Conservation (phyloP, 2,797 vertebrate species). For the Psittacula derbiana region DNA sequence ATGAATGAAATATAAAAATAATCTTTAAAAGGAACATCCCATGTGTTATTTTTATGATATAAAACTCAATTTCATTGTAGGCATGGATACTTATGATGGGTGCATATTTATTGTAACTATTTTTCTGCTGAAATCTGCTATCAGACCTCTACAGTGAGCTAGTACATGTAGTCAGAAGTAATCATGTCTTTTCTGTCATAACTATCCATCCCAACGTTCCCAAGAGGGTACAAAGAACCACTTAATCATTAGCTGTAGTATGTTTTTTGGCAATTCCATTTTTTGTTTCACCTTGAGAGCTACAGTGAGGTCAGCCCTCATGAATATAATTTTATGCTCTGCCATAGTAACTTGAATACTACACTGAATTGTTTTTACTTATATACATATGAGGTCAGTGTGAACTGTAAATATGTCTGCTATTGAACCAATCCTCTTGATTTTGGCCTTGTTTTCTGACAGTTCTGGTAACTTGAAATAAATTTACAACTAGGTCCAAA, state of each 20-base stretch:
- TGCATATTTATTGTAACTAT: neutral
- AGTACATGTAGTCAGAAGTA: slow-evolving; percentile 30
- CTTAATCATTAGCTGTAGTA: slow-evolving; percentile 51
- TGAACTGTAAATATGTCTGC: slow-evolving; percentile 61
- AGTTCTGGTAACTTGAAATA: slow-evolving; percentile 16
- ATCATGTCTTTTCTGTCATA: slow-evolving; percentile 29
- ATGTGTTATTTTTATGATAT: slow-evolving; percentile 9
- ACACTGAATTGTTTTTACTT: slow-evolving; percentile 59
- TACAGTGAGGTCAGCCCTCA: slow-evolving; percentile 50
- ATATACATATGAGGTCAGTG: slow-evolving; percentile 48
- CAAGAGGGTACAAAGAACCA: slow-evolving; percentile 36
- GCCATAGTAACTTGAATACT: slow-evolving; percentile 45
- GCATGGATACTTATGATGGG: neutral
- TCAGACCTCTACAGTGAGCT: neutral
- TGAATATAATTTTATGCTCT: slow-evolving; percentile 53
- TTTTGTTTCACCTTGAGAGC: slow-evolving; percentile 63
- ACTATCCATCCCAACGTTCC: neutral
- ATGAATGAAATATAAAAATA: neutral
- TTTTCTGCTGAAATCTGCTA: slow-evolving; percentile 27
- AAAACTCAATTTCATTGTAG: neutral
- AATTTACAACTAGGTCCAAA: neutral
- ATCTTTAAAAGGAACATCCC: neutral
- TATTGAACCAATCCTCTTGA: neutral
- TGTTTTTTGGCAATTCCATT: slow-evolving; percentile 56
- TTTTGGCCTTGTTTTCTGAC: slow-evolving; percentile 52